phyloP scores from a whole-genome alignment of 2,113 vertebrate genomes.

The Burhinus oedicnemus region DNA sequence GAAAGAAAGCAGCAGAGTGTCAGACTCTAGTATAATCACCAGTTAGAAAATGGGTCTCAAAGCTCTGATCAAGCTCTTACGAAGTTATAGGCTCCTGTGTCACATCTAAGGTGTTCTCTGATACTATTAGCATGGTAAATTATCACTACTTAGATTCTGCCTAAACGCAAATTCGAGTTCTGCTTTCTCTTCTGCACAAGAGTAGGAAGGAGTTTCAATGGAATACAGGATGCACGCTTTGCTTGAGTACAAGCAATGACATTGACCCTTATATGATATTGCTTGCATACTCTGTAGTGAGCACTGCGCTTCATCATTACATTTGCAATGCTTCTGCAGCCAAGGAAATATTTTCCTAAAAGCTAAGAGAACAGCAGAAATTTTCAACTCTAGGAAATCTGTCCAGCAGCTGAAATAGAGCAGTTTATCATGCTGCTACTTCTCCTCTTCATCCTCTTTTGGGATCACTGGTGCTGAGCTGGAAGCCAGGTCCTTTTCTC shows the following conservation, averaged over 20 bases:
- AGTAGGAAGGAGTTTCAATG: not conserved
- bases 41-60: not conserved
- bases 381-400: not conserved
- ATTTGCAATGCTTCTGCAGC: not conserved
- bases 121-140: not conserved
- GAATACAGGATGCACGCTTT: not conserved
- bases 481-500: not conserved
- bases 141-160: not conserved
- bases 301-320: not conserved
- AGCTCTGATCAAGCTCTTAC: not conserved
- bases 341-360: constrained; percentile 13
- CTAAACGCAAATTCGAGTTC: not conserved
- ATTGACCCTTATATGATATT: not conserved
- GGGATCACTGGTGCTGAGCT: not conserved
- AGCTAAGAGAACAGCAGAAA: not conserved
- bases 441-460: constrained; percentile 10
- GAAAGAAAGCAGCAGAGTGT: not conserved
- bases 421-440: constrained; percentile 11
- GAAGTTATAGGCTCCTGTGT: not conserved
- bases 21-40: not conserved
- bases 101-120: not conserved
- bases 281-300: not conserved
- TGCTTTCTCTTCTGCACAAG: not conserved
- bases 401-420: not conserved
- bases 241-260: not conserved